phyloP scores from a whole-genome alignment of 2,888 invertebrate genomes.

The Apomyelois bistriatella region DNA sequence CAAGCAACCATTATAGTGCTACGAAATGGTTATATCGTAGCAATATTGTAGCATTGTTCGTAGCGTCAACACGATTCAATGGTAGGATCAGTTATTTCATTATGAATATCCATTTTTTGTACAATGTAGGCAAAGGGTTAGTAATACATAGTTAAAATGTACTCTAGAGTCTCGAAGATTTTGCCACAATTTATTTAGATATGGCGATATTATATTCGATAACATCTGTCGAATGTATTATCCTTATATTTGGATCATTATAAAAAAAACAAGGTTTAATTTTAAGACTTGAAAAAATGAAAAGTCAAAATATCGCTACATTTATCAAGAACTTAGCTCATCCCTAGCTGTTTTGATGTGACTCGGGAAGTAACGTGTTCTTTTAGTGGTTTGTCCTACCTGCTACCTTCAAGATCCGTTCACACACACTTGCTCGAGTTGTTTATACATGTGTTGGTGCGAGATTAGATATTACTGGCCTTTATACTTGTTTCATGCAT shows the following conservation, averaged over 20 bases:
- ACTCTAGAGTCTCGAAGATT: too few species aligned
- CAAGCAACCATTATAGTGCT: background rate
- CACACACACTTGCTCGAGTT: slow-evolving; percentile 32
- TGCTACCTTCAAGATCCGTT: slow-evolving; percentile 50
- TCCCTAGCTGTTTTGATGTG: slow-evolving; percentile 55
- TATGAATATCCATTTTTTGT: too few species aligned
- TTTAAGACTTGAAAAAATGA: background rate
- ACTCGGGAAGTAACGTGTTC: slow-evolving; percentile 66
- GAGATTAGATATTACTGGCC: slow-evolving; percentile 27
- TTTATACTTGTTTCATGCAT: slow-evolving; percentile 24
- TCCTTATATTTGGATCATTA: too few species aligned
- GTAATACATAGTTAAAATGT: too few species aligned
- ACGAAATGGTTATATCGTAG: background rate
- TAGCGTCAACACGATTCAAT: too few species aligned
- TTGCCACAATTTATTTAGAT: too few species aligned
- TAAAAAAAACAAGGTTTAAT: too few species aligned
- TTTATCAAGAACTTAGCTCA: slow-evolving; percentile 20
- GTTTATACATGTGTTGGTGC: slow-evolving; percentile 23
- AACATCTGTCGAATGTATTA: too few species aligned
- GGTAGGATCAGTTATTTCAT: too few species aligned
- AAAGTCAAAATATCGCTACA: slow-evolving; percentile 16
- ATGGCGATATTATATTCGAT: too few species aligned
- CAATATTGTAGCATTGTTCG: background rate
- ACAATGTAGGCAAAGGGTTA: too few species aligned
- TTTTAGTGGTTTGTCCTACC: slow-evolving; percentile 69